These are phyloP conservation scores for Drosophila neonasuta DNA, from an alignment of 2,888 invertebrate species.

Conservation along the genomic window DNA sequence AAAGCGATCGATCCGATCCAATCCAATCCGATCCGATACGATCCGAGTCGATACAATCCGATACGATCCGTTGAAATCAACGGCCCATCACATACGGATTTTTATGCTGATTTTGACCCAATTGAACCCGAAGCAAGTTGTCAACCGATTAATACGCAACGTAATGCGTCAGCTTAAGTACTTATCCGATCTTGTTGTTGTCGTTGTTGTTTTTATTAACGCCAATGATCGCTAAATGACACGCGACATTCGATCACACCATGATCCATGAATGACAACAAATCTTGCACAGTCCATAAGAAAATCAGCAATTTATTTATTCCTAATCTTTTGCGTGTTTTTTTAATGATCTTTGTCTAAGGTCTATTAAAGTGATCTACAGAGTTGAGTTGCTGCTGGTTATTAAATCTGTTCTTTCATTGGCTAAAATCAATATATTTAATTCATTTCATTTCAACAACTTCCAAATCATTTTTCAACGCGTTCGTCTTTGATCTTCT, in stretches of 20 bases:
- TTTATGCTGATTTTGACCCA: slow-evolving; percentile 78
- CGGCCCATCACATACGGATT: slow-evolving; percentile 65
- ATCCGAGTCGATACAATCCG: slow-evolving; percentile 34
- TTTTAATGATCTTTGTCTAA: neutral
- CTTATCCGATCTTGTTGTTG: slow-evolving; percentile 29
- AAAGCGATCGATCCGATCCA: slow-evolving; percentile 26
- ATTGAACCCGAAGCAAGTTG: slow-evolving; percentile 61
- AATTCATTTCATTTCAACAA: too few species aligned
- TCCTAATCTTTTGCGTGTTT: neutral
- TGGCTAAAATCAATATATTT: too few species aligned
- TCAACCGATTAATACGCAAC: slow-evolving; percentile 59
- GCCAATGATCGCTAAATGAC: slow-evolving; percentile 28
- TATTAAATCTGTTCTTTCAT: too few species aligned
- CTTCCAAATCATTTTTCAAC: too few species aligned
- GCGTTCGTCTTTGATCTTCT: too few species aligned
- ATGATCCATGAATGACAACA: slow-evolving; percentile 9
- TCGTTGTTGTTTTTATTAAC: slow-evolving; percentile 25
- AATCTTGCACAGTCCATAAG: neutral
- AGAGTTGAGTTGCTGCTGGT: neutral
- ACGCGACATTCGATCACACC: slow-evolving; percentile 43
- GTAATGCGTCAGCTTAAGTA: slow-evolving; percentile 54
- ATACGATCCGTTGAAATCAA: slow-evolving; percentile 63
- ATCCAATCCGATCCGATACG: slow-evolving; percentile 28
- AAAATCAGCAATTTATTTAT: neutral
- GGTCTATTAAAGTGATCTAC: neutral